Evolutionary conservation across 1,140 invertebrate species (phyloP).

Genomic region (Carcinoscorpius rotundicauda): DNA sequence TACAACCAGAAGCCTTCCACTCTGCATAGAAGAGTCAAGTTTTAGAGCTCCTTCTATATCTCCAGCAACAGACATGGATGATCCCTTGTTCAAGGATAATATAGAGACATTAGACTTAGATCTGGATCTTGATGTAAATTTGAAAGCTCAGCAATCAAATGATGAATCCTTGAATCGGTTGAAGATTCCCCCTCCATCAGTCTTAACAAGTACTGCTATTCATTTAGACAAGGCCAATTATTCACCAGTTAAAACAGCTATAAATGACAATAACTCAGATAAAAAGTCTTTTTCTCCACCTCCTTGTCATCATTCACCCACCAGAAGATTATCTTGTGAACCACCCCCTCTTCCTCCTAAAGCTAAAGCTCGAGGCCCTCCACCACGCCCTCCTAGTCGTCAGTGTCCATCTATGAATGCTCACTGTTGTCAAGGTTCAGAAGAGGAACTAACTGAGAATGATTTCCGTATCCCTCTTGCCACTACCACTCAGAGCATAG

Average conservation of each 20-base stretch:
- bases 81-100: constrained; percentile 9
- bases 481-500: no score
- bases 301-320: neutral
- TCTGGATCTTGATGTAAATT: constrained; percentile 15
- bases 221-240: constrained; percentile 11
- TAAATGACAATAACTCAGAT: neutral
- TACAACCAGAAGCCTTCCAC: constrained; percentile 5
- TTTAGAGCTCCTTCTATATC: constrained; percentile 3
- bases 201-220: constrained; percentile 1
- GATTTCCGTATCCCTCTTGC: no score
- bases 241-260: constrained; percentile 1
- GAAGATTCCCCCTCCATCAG: constrained; percentile 5
- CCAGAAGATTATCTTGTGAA: constrained; percentile 15
- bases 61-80: constrained; percentile 12
- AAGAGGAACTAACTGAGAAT: no score
- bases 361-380: constrained; percentile 15
- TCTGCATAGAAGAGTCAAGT: neutral
- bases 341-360: constrained; percentile 20
- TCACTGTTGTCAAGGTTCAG: no score
- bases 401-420: neutral
- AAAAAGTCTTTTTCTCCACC: constrained; percentile 1
- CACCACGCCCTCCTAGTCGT: constrained; percentile 17
- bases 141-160: constrained; percentile 9
- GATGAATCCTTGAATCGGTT: constrained; percentile 15
- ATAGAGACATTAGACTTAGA: constrained; percentile 17